Evolutionary conservation across 2,888 invertebrate species (phyloP).

Genomic region (Habrosyne pyritoides): DNA sequence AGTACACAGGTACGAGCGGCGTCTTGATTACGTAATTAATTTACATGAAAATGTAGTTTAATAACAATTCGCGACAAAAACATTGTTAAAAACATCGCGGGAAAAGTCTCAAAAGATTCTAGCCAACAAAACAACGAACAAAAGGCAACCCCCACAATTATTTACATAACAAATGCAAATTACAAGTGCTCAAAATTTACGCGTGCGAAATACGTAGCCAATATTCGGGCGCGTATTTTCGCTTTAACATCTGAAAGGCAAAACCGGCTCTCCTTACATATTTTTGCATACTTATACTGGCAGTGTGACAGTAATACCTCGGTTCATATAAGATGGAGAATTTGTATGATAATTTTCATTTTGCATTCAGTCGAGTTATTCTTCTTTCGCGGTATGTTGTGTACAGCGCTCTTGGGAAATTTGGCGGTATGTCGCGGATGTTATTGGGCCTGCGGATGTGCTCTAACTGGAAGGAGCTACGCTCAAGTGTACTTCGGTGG

Average conservation of each 20-base stretch:
- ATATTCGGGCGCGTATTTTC: constrained; percentile 55
- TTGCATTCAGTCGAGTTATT: constrained; percentile 79
- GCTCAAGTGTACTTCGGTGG: constrained; percentile 8
- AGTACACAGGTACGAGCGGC: not conserved
- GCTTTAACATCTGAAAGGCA: constrained; percentile 62
- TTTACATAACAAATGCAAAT: constrained; percentile 68
- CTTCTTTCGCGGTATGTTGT: constrained; percentile 73
- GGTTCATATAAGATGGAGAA: constrained; percentile 77
- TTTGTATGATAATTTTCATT: constrained; percentile 84
- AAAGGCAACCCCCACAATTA: constrained; percentile 53
- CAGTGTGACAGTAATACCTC: constrained; percentile 61
- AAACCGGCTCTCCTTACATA: constrained; percentile 67
- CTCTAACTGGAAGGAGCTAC: constrained; percentile 24
- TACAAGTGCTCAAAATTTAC: constrained; percentile 56
- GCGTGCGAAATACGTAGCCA: constrained; percentile 52
- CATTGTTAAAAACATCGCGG: constrained; percentile 3
- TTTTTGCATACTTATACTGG: constrained; percentile 76
- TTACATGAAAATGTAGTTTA: constrained; percentile 3
- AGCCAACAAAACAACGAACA: constrained; percentile 28
- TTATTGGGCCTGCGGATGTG: constrained; percentile 45
- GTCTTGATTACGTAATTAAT: constrained; percentile 1
- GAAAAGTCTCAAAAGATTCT: constrained; percentile 4
- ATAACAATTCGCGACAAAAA: constrained; percentile 1
- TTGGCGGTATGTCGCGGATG: constrained; percentile 64
- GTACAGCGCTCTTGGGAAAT: constrained; percentile 80